phyloP scores from a whole-genome alignment of 53 echinoderm and acorn worm species.

The Mesocentrotus franciscanus region DNA sequence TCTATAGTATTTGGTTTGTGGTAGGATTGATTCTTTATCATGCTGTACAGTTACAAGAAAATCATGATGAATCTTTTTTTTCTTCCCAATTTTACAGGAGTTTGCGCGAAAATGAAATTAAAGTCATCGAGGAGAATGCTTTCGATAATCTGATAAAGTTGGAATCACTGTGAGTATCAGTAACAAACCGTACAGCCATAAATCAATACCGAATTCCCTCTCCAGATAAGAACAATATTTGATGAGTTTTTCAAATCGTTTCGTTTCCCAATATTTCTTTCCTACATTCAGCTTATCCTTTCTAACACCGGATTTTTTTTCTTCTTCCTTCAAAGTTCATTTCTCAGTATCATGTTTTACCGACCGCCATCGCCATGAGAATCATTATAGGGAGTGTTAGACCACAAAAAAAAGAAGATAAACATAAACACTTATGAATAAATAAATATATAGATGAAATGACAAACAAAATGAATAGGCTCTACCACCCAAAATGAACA shows the following conservation, averaged over 20 bases:
- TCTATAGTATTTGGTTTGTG: neutral
- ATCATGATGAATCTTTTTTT: neutral
- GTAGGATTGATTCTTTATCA: neutral
- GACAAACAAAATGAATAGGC: too few species aligned
- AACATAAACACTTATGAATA: too few species aligned
- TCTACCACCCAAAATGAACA: too few species aligned
- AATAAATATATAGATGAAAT: too few species aligned
- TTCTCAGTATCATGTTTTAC: neutral
- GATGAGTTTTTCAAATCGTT: too few species aligned
- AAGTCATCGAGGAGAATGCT: slow-evolving; percentile 61
- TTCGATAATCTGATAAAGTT: slow-evolving; percentile 56
- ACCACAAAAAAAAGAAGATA: too few species aligned
- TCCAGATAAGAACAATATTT: neutral
- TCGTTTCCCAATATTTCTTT: too few species aligned
- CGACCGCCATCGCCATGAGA: too few species aligned
- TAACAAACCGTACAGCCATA: neutral
- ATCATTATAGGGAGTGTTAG: too few species aligned
- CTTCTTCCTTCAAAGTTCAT: neutral
- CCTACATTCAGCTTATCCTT: neutral
- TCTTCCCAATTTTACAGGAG: slow-evolving; percentile 35
- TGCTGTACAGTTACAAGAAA: neutral
- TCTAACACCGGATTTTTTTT: too few species aligned
- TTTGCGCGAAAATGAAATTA: slow-evolving; percentile 63
- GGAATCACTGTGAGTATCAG: slow-evolving; percentile 67
- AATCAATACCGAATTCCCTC: slow-evolving; percentile 15